A percentile compares a stretch with the other conserved stretches of the same genome.
Conservation (phyloP, 2,113 vertebrate species). For the Marcusenius ussheri region DNA sequence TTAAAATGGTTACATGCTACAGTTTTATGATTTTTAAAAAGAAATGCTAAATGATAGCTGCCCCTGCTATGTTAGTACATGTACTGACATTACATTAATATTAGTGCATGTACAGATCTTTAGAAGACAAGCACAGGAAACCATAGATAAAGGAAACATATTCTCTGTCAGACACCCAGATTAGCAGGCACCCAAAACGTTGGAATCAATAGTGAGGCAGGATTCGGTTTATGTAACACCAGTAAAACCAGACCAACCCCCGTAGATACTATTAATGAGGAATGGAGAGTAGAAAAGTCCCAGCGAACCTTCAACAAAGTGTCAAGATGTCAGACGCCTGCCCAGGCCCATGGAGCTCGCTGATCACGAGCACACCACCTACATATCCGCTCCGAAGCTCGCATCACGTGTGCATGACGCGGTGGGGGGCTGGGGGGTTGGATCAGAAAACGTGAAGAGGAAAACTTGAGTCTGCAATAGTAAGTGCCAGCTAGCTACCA, state of each 20-base stretch:
- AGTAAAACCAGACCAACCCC: neutral
- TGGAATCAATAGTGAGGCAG: neutral
- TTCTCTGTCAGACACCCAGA: neutral
- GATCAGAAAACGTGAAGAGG: neutral
- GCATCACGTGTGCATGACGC: neutral
- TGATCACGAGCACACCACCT: neutral
- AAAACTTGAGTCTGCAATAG: neutral
- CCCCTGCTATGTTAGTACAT: neutral
- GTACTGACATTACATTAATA: neutral
- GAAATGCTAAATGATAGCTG: neutral
- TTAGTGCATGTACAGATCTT: neutral
- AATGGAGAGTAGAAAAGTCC: neutral
- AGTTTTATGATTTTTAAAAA: neutral
- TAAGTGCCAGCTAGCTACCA: neutral
- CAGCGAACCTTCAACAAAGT: neutral
- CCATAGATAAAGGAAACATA: no score
- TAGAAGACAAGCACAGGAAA: neutral
- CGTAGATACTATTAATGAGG: neutral
- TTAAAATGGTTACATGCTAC: neutral
- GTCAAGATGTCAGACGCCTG: neutral
- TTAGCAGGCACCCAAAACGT: neutral
- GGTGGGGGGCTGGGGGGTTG: neutral
- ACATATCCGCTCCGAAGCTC: neutral
- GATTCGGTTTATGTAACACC: neutral
- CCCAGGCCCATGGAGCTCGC: neutral